Conservation (phyloP, 2,888 invertebrate genomes). For the Willowsia nigromaculata region DNA sequence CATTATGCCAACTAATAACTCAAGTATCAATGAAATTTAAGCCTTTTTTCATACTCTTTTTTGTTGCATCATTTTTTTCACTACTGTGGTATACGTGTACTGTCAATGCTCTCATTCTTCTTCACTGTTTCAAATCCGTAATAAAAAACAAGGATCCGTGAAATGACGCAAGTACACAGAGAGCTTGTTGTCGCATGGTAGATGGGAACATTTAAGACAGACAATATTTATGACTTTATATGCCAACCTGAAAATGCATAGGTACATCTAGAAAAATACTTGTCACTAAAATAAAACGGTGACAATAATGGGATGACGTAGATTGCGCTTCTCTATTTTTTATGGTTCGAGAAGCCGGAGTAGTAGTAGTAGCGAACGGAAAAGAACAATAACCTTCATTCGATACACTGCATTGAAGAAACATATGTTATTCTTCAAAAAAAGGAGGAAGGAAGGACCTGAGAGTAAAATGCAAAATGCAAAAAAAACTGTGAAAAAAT, state of each 20-base stretch:
- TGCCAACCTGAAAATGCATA: not conserved
- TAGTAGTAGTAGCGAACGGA: not conserved
- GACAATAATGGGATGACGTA: constrained; percentile 19
- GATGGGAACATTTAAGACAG: not conserved
- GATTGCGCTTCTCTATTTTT: constrained; percentile 10
- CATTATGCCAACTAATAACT: not conserved
- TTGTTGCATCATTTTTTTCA: not conserved
- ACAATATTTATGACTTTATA: not conserved
- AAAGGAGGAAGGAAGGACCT: constrained; percentile 32
- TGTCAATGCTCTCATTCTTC: constrained; percentile 40
- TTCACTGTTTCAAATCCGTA: not conserved
- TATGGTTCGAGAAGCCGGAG: not conserved
- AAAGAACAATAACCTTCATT: constrained; percentile 68
- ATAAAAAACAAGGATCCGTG: constrained; percentile 63
- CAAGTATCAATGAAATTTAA: not conserved
- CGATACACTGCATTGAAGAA: constrained; percentile 32
- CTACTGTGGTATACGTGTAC: not conserved
- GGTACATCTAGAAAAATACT: not conserved
- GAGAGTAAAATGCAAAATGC: not conserved
- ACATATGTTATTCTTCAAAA: not conserved
- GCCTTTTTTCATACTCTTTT: not conserved
- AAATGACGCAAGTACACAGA: constrained; percentile 65
- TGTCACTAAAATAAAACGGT: not conserved
- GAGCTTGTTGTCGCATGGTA: constrained; percentile 32
- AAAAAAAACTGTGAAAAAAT: not conserved